These are phyloP conservation scores for Ornithoptera priamus DNA, from an alignment of 2,888 invertebrate species.

Conservation along the genomic window DNA sequence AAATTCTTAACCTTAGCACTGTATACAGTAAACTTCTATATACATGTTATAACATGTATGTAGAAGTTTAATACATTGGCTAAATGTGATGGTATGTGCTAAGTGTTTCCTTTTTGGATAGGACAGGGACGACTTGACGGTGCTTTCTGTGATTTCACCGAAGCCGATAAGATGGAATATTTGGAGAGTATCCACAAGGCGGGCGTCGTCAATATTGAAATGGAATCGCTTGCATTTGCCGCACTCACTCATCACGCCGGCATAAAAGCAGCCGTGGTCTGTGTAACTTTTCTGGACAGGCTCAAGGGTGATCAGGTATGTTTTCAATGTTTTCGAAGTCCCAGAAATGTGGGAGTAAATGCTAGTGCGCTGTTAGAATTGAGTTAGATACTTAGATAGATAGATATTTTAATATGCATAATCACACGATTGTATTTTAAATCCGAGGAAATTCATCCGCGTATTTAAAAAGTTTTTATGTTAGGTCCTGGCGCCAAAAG, in stretches of 20 bases:
- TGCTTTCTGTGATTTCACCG: conserved; percentile 96
- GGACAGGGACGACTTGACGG: conserved; percentile 97
- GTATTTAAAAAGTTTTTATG: background rate
- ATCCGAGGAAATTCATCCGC: too few relatives aligned
- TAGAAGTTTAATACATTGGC: too few relatives aligned
- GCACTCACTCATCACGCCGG: conserved; percentile 96
- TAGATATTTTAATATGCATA: too few relatives aligned
- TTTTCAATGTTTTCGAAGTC: background rate
- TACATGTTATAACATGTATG: too few relatives aligned
- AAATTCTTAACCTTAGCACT: too few relatives aligned
- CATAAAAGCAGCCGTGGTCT: conserved; percentile 95
- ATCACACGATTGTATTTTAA: too few relatives aligned
- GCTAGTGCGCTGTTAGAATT: too few relatives aligned
- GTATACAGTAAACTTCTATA: too few relatives aligned
- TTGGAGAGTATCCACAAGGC: conserved; percentile 85
- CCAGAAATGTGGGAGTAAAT: too few relatives aligned
- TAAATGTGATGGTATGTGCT: too few relatives aligned
- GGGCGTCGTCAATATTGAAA: conserved; percentile 97
- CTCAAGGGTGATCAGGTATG: conserved; percentile 95
- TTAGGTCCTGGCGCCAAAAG: conserved; percentile 91
- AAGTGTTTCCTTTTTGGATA: conserved; percentile 46
- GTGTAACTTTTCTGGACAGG: conserved; percentile 94
- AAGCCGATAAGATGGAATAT: conserved; percentile 94
- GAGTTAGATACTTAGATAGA: too few relatives aligned
- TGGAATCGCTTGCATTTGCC: conserved; percentile 97